These are phyloP conservation scores for Coccyzus lansbergi DNA, from an alignment of 2,797 vertebrate species.

Conservation along the genomic window DNA sequence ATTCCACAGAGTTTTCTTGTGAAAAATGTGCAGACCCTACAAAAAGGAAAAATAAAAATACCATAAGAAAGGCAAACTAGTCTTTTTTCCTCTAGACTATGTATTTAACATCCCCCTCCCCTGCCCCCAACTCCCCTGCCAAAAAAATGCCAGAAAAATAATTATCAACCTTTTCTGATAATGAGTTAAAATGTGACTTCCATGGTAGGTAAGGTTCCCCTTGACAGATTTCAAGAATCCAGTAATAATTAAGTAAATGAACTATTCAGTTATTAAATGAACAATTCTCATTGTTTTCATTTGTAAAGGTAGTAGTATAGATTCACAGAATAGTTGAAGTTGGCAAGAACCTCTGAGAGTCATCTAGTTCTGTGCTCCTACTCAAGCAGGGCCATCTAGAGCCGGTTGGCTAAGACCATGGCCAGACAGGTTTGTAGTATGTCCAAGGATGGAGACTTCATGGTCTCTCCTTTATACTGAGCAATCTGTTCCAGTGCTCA, in stretches of 20 bases:
- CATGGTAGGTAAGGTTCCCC: not conserved
- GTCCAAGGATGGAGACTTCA: not conserved
- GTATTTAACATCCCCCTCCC: not conserved
- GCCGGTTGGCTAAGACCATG: fast-evolving
- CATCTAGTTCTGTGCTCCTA: not conserved
- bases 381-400: not conserved
- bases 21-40: not conserved
- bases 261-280: not conserved
- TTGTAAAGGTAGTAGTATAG: not conserved
- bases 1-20: not conserved
- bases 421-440: not conserved
- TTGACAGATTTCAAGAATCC: not conserved
- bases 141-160: not conserved
- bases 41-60: not conserved
- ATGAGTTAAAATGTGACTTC: not conserved
- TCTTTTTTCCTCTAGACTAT: not conserved
- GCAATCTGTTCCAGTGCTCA: not conserved
- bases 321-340: not conserved
- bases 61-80: not conserved
- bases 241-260: not conserved
- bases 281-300: not conserved
- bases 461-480: too few relatives aligned
- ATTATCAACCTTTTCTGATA: not conserved
- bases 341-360: not conserved
- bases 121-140: too few relatives aligned